phyloP scores from a whole-genome alignment of 2,113 vertebrate species.

The Psephotus haematonotus region DNA sequence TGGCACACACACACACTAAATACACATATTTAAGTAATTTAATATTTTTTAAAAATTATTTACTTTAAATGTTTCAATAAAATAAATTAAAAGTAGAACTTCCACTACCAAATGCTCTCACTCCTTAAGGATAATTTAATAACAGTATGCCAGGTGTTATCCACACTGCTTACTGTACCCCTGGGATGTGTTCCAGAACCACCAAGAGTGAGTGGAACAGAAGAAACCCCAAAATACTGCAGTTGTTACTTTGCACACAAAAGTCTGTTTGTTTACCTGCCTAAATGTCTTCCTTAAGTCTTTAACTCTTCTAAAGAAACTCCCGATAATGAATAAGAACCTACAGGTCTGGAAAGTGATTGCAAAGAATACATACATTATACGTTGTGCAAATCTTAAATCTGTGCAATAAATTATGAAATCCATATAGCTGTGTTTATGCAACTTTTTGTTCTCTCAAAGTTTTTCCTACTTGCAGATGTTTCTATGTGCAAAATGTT shows the following conservation, averaged over 20 bases:
- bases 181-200: not conserved
- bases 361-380: not conserved
- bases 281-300: not conserved
- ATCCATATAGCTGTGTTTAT: not conserved
- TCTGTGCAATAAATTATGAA: not conserved
- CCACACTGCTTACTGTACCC: not conserved
- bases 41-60: not conserved
- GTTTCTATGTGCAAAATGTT: not conserved
- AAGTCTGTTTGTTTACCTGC: not conserved
- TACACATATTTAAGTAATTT: not conserved
- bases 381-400: not conserved
- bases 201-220: not conserved
- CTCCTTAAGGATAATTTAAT: not conserved
- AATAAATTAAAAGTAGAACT: not conserved
- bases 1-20: not conserved
- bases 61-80: not conserved
- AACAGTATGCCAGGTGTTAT: not conserved
- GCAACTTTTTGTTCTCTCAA: not conserved
- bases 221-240: rapidly evolving
- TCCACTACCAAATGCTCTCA: not conserved
- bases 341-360: not conserved
- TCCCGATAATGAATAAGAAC: not conserved
- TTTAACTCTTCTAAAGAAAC: not conserved
- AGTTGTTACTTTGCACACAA: not conserved
- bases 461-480: not conserved